Evolutionary conservation across 2,888 invertebrate species (phyloP).

Genomic region (Eristalinus aeneus): DNA sequence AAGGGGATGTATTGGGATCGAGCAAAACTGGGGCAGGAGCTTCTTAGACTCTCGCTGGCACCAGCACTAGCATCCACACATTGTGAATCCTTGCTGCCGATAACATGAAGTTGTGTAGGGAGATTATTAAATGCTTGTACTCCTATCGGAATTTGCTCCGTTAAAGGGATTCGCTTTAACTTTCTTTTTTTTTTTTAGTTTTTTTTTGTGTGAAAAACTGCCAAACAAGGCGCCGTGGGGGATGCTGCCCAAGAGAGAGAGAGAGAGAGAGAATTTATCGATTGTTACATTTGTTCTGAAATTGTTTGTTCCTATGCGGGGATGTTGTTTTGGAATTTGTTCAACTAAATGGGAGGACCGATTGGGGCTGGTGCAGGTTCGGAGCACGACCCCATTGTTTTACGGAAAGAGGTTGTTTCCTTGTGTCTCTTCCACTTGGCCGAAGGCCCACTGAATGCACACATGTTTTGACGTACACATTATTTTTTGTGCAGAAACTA

Average conservation of each 20-base stretch:
- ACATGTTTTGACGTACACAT: not conserved
- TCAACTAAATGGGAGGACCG: not conserved
- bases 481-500: not conserved
- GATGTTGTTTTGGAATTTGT: not conserved
- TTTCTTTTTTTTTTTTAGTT: not conserved
- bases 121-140: slow-evolving; percentile 44
- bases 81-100: slow-evolving; percentile 12
- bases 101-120: slow-evolving; percentile 2
- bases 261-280: not conserved
- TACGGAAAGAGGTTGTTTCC: not conserved
- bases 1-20: not conserved
- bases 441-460: not conserved
- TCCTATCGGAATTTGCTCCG: not conserved
- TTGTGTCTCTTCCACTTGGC: not conserved
- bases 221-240: not conserved
- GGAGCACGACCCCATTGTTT: not conserved
- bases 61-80: not conserved
- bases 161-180: not conserved
- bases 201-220: not conserved
- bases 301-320: not conserved
- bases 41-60: not conserved
- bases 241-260: too few relatives aligned
- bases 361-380: not conserved
- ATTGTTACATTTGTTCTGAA: not conserved
- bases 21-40: not conserved